phyloP scores from a whole-genome alignment of 1,140 invertebrate species.

The Akabosia matsudoensis region DNA sequence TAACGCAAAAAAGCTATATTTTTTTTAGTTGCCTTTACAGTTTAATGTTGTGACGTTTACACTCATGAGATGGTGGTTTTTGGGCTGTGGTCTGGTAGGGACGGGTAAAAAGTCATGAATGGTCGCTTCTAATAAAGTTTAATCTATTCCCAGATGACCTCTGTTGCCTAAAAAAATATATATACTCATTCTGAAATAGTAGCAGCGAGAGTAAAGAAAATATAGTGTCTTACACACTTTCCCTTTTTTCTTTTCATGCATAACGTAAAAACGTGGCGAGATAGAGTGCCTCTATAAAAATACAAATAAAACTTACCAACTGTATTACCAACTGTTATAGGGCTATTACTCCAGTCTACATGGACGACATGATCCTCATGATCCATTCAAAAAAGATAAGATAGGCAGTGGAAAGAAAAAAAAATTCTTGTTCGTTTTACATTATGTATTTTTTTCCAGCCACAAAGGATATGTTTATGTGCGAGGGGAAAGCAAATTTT shows the following conservation, averaged over 20 bases:
- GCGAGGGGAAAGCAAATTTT: background rate
- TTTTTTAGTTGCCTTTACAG: no score
- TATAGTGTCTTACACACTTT: background rate
- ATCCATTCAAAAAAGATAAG: conserved; percentile 11
- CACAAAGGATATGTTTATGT: background rate
- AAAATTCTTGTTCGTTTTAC: background rate
- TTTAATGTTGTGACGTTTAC: background rate
- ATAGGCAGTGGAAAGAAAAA: background rate
- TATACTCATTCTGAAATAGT: background rate
- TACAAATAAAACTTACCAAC: conserved; percentile 13
- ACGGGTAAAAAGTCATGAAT: conserved; percentile 18
- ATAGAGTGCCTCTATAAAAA: conserved; percentile 20
- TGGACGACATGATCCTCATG: background rate
- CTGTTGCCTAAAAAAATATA: background rate
- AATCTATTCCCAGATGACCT: conserved; percentile 23
- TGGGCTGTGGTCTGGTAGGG: background rate
- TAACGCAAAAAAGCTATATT: no score
- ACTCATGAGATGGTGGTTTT: background rate
- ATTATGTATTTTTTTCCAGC: background rate
- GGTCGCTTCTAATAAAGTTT: conserved; percentile 18
- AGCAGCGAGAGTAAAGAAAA: background rate
- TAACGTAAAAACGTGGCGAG: conserved; percentile 1
- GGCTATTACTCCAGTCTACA: background rate
- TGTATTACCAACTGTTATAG: background rate
- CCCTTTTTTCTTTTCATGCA: background rate